phyloP scores from a whole-genome alignment of 1,140 invertebrate species.

The Choristoneura fumiferana region DNA sequence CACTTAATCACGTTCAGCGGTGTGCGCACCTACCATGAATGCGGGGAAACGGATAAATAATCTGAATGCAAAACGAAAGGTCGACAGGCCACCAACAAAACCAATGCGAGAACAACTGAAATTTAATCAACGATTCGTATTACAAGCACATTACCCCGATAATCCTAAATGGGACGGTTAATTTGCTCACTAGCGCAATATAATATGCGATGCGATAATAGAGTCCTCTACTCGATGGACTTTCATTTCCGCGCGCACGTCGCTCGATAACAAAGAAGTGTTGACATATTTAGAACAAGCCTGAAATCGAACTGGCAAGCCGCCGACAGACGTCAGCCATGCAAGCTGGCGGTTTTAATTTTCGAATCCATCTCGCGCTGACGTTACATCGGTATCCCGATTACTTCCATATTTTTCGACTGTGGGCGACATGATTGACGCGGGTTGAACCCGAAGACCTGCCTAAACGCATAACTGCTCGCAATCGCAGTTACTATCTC shows the following conservation, averaged over 20 bases:
- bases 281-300: constrained; percentile 78
- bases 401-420: constrained; percentile 62
- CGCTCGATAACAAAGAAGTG: constrained; percentile 73
- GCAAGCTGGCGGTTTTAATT: constrained; percentile 62
- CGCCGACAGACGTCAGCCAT: constrained; percentile 65
- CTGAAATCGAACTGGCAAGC: constrained; percentile 69
- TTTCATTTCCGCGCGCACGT: constrained; percentile 74
- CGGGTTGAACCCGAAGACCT: constrained; percentile 32
- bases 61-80: too few species aligned
- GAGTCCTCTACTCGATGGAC: constrained; percentile 63
- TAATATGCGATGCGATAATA: constrained; percentile 68
- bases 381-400: constrained; percentile 58
- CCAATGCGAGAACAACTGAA: too few species aligned
- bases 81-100: too few species aligned
- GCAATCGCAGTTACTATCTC: too few species aligned
- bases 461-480: too few species aligned
- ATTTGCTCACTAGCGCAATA: constrained; percentile 40
- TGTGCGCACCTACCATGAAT: too few species aligned
- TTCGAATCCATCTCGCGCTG: constrained; percentile 71
- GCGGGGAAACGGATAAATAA: too few species aligned
- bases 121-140: background rate
- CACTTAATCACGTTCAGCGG: too few species aligned
- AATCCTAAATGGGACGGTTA: constrained; percentile 26
- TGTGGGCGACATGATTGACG: constrained; percentile 55
- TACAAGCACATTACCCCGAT: background rate